phyloP scores from a whole-genome alignment of 2,113 vertebrate species.

The Tychaedon coryphoeus region DNA sequence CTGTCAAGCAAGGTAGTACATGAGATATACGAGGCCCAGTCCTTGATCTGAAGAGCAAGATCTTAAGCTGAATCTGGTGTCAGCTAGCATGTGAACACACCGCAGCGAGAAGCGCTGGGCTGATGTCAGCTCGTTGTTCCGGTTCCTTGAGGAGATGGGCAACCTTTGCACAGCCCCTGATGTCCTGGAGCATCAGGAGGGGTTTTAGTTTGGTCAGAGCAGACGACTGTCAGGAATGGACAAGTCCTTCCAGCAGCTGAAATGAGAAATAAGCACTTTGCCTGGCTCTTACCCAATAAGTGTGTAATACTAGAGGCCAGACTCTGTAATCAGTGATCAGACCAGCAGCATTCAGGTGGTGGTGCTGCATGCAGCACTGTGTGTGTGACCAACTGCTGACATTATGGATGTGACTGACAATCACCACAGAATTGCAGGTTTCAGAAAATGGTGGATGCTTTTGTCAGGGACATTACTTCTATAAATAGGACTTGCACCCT shows the following conservation, averaged over 20 bases:
- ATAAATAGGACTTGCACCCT: neutral
- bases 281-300: neutral
- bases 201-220: neutral
- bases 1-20: conserved; percentile 58
- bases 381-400: neutral
- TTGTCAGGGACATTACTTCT: neutral
- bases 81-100: neutral
- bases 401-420: neutral
- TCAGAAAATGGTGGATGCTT: neutral
- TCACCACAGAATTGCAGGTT: neutral
- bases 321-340: neutral
- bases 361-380: neutral
- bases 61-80: neutral
- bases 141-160: neutral
- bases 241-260: neutral
- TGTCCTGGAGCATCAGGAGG: neutral
- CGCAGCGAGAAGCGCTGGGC: neutral
- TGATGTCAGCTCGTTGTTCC: neutral
- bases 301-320: neutral
- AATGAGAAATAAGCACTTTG: neutral
- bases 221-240: neutral
- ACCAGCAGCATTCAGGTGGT: neutral
- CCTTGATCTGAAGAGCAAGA: conserved; percentile 35
- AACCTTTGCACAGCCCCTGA: neutral
- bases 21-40: conserved; percentile 16